Conservation (phyloP, 2,797 vertebrate genomes). For the Muscicapa comitata region DNA sequence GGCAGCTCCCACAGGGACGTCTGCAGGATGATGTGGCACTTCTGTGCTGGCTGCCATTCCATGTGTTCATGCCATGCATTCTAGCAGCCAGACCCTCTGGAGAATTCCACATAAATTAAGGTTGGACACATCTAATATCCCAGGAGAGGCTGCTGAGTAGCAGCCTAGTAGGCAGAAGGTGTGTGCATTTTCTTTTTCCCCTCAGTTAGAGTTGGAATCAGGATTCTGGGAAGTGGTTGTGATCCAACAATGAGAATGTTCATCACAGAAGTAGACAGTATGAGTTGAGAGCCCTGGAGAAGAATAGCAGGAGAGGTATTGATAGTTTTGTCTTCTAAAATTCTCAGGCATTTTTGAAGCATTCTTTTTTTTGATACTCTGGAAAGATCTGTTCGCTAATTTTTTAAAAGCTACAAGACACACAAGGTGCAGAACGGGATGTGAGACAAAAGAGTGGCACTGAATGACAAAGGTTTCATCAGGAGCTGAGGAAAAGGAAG, state of each 20-base stretch:
- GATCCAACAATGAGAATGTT: background rate
- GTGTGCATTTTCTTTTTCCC: background rate
- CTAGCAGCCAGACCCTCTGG: background rate
- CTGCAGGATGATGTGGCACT: rapidly evolving
- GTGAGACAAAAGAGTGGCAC: background rate
- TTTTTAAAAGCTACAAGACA: background rate
- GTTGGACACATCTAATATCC: background rate
- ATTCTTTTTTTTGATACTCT: background rate
- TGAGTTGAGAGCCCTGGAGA: background rate
- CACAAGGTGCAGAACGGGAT: background rate
- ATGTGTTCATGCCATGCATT: background rate
- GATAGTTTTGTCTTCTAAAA: background rate
- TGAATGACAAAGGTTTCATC: conserved; percentile 3
- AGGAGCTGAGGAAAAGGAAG: conserved; percentile 35
- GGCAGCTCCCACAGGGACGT: background rate
- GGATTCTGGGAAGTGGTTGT: background rate
- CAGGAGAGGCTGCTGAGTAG: background rate
- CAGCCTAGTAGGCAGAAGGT: background rate
- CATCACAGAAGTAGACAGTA: rapidly evolving
- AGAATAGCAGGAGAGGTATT: background rate
- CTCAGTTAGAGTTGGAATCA: background rate
- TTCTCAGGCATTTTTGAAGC: background rate
- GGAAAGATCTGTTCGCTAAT: background rate
- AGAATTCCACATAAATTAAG: background rate
- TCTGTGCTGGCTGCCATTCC: background rate